These are phyloP conservation scores for Archips xylosteana DNA, from an alignment of 2,888 invertebrate species.

Conservation along the genomic window DNA sequence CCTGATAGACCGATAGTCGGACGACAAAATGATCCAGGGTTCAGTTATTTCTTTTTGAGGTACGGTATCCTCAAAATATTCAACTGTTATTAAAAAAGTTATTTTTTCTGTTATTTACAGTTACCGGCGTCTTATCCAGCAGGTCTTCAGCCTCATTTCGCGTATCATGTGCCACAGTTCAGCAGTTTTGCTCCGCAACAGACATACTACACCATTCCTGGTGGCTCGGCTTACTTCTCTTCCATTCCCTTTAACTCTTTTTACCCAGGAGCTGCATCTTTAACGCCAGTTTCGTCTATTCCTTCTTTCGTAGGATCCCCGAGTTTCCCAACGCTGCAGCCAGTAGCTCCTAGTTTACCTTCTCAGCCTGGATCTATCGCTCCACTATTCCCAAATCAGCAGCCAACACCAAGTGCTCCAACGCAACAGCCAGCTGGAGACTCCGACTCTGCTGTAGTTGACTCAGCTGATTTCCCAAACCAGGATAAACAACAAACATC, in stretches of 20 bases:
- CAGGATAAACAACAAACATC: conserved; percentile 52
- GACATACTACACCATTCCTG: conserved; percentile 46
- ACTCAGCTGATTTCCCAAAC: conserved; percentile 67
- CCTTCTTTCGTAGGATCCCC: conserved; percentile 44
- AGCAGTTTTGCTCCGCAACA: conserved; percentile 58
- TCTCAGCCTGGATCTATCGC: conserved; percentile 17
- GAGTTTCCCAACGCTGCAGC: conserved; percentile 42
- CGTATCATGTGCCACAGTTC: conserved; percentile 63
- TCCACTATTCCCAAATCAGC: conserved; percentile 47
- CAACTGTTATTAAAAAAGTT: background rate
- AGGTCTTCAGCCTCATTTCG: conserved; percentile 63
- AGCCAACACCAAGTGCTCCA: conserved; percentile 52
- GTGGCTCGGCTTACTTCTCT: conserved; percentile 39
- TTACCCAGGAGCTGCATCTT: conserved; percentile 46
- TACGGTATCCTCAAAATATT: background rate
- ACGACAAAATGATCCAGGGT: too few relatives aligned
- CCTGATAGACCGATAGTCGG: too few relatives aligned
- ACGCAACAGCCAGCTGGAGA: conserved; percentile 61
- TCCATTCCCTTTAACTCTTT: conserved; percentile 33
- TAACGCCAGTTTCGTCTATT: conserved; percentile 49
- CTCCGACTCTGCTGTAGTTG: conserved; percentile 72
- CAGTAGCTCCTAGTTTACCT: conserved; percentile 23
- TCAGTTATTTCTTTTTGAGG: too few relatives aligned
- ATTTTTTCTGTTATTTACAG: conserved; percentile 54
- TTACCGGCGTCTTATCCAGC: conserved; percentile 62